These are phyloP conservation scores for Ailurus styani DNA, from an alignment of 2,113 vertebrate species.

Conservation along the genomic window DNA sequence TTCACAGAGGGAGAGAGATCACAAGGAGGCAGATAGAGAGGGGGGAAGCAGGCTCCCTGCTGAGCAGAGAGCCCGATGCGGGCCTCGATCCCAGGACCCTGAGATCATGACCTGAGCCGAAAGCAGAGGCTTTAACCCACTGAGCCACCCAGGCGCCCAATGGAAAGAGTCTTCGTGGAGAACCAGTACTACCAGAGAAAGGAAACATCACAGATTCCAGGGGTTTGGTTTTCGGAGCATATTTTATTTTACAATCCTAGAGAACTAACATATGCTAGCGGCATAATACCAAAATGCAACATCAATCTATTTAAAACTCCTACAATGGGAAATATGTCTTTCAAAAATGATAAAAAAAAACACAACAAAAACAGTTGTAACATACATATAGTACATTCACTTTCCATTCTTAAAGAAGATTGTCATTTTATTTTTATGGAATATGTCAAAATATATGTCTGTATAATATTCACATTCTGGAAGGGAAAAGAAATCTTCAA, in stretches of 20 bases:
- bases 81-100: too few relatives aligned
- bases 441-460: not conserved
- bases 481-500: conserved; percentile 32
- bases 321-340: not conserved
- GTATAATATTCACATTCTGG: conserved; percentile 43
- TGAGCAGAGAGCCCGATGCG: too few relatives aligned
- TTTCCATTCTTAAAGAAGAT: not conserved
- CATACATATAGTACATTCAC: not conserved
- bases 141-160: too few relatives aligned
- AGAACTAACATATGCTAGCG: conserved; percentile 12
- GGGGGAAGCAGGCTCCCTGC: too few relatives aligned
- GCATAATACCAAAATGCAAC: conserved; percentile 27
- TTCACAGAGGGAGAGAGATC: too few relatives aligned
- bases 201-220: not conserved
- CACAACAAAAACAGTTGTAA: not conserved
- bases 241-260: conserved; percentile 50
- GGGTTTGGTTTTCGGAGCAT: not conserved
- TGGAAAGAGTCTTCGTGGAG: not conserved
- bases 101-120: too few relatives aligned
- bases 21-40: too few relatives aligned
- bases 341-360: not conserved
- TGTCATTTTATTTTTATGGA: conserved; percentile 26
- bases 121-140: too few relatives aligned
- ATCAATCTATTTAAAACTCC: conserved; percentile 22
- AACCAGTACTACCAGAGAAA: not conserved